Percentiles rank a stretch among this genome's conserved stretches.
Evolutionary conservation across 2,113 vertebrate species (phyloP).

Genomic region (Lampris incognitus): DNA sequence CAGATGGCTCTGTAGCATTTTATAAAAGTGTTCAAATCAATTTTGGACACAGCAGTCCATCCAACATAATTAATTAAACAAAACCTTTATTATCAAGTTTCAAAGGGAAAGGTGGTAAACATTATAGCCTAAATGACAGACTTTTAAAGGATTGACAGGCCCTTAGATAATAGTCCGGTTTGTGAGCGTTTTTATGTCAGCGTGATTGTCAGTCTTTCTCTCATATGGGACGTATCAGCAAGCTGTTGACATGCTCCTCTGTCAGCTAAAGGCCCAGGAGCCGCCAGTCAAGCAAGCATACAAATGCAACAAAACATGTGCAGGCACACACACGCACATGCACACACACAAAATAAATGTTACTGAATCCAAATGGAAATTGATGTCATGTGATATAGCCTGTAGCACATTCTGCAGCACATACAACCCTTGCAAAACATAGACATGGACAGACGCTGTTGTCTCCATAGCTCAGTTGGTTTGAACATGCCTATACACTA

Average conservation of each 20-base stretch:
- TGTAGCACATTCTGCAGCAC: too few species aligned
- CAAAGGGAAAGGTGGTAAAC: slow-evolving; percentile 42
- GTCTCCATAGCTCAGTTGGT: too few species aligned
- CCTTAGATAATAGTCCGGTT: slow-evolving; percentile 62
- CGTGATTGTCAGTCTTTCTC: slow-evolving; percentile 52
- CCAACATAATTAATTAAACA: slow-evolving; percentile 44
- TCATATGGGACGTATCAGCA: slow-evolving; percentile 67
- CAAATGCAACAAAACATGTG: slow-evolving; percentile 28
- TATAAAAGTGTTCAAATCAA: too few species aligned
- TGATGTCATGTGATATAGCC: too few species aligned
- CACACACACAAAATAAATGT: slow-evolving; percentile 17
- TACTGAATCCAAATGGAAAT: slow-evolving; percentile 1
- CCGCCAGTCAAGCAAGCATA: slow-evolving; percentile 38
- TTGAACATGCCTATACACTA: background rate
- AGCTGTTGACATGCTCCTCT: slow-evolving; percentile 59
- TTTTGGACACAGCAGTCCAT: slow-evolving; percentile 5
- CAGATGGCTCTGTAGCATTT: too few species aligned
- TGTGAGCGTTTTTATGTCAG: slow-evolving; percentile 50
- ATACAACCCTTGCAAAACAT: too few species aligned
- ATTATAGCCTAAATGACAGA: slow-evolving; percentile 56
- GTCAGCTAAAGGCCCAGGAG: slow-evolving; percentile 61
- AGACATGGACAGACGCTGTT: background rate
- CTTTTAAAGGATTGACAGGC: slow-evolving; percentile 53
- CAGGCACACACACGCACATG: slow-evolving; percentile 17
- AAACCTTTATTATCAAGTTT: slow-evolving; percentile 55